These are phyloP conservation scores for Ovis canadensis DNA, from an alignment of 2,113 vertebrate genomes.

Conservation along the genomic window DNA sequence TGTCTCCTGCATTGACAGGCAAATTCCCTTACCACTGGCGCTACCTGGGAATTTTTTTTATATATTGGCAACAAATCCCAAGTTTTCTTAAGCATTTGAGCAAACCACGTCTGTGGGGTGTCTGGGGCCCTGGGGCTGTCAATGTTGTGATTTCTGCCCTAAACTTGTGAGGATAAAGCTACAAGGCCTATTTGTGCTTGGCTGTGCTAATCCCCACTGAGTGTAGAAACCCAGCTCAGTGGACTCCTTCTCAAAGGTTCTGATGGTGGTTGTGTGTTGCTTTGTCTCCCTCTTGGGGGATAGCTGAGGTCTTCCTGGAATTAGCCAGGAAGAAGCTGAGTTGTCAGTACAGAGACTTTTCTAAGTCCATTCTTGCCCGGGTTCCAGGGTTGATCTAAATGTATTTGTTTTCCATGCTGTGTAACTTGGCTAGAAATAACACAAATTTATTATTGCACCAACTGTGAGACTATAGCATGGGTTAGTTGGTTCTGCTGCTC, in stretches of 20 bases:
- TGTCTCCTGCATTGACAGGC: background rate
- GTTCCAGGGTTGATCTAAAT: too few relatives aligned
- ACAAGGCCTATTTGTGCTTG: background rate
- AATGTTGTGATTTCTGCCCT: background rate
- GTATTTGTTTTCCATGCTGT: background rate
- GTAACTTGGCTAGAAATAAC: background rate
- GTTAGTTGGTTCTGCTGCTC: too few relatives aligned
- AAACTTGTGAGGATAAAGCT: background rate
- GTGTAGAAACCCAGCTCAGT: background rate
- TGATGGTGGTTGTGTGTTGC: fast-evolving
- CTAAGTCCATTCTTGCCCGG: background rate
- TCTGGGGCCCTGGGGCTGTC: background rate
- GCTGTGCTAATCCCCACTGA: too few relatives aligned
- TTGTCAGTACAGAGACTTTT: background rate
- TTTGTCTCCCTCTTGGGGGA: background rate
- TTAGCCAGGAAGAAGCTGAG: background rate
- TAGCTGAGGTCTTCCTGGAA: background rate
- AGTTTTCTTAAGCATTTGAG: background rate
- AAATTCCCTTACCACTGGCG: background rate
- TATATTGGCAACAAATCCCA: background rate
- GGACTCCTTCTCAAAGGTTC: background rate
- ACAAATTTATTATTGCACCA: too few relatives aligned
- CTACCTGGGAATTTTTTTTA: background rate
- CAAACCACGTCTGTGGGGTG: background rate
- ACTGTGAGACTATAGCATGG: background rate